phyloP scores from a whole-genome alignment of 2,888 invertebrate genomes.

The Metallyticus violacea region DNA sequence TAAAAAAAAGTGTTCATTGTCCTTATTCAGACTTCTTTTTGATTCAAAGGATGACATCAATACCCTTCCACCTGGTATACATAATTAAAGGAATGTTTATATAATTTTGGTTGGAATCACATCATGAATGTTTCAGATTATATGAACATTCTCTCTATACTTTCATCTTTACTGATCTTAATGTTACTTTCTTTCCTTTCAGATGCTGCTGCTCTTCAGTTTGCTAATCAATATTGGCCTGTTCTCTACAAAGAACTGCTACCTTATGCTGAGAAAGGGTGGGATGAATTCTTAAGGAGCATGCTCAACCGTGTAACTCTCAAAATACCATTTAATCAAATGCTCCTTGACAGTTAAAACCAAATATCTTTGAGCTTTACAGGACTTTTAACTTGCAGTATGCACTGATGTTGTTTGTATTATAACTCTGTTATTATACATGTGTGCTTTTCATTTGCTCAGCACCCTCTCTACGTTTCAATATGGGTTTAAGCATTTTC shows the following conservation, averaged over 20 bases:
- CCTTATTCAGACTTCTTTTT: too few relatives aligned
- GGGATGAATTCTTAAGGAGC: constrained; percentile 55
- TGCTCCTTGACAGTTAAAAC: constrained; percentile 39
- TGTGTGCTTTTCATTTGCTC: background rate
- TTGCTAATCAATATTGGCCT: constrained; percentile 62
- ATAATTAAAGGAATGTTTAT: too few relatives aligned
- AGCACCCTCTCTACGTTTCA: too few relatives aligned
- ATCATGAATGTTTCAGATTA: too few relatives aligned
- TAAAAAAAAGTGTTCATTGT: too few relatives aligned
- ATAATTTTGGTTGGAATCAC: too few relatives aligned
- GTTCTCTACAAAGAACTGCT: constrained; percentile 55
- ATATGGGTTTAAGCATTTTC: too few relatives aligned
- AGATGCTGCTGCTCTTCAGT: constrained; percentile 55
- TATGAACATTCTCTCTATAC: background rate
- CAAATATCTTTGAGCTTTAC: background rate
- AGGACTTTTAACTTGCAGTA: background rate
- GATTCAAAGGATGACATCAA: too few relatives aligned
- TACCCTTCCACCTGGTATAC: too few relatives aligned
- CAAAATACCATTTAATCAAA: constrained; percentile 52
- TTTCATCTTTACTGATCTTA: background rate
- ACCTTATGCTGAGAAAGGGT: constrained; percentile 54
- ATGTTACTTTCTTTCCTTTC: constrained; percentile 40
- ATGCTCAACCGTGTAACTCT: constrained; percentile 56
- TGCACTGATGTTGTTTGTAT: background rate
- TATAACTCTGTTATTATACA: background rate